These are phyloP conservation scores for Grammomys dolichurus DNA, from an alignment of 2,113 vertebrate genomes.

Conservation along the genomic window DNA sequence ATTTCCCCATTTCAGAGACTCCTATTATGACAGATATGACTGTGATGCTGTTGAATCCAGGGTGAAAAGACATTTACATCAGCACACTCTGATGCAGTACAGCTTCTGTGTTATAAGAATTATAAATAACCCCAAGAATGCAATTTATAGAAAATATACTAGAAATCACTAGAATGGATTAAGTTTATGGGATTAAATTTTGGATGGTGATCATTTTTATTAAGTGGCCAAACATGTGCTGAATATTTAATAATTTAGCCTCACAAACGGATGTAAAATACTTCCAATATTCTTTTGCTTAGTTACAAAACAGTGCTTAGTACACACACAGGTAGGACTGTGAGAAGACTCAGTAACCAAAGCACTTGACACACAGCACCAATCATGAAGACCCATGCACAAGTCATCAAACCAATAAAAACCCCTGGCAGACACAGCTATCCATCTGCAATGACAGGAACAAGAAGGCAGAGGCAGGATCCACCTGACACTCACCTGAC, in stretches of 20 bases:
- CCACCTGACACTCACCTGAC: not conserved
- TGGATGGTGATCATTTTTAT: not conserved
- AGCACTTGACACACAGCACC: not conserved
- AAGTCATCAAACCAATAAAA: not conserved
- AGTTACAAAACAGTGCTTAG: not conserved
- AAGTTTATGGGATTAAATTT: not conserved
- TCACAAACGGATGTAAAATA: not conserved
- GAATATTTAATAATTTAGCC: slow-evolving; percentile 10
- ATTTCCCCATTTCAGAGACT: not conserved
- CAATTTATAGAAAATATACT: not conserved
- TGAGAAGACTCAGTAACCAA: not conserved
- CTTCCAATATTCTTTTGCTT: not conserved
- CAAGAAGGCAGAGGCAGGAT: not conserved
- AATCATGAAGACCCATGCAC: not conserved
- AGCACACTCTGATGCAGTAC: not conserved
- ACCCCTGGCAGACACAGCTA: not conserved
- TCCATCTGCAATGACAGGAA: not conserved
- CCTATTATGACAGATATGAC: not conserved
- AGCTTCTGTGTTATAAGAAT: not conserved
- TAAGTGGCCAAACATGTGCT: not conserved
- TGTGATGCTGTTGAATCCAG: not conserved
- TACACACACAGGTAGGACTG: not conserved
- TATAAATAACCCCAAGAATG: not conserved
- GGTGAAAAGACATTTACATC: not conserved
- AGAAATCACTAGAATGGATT: slow-evolving; percentile 17